These are phyloP conservation scores for Gambusia affinis DNA, from an alignment of 2,113 vertebrate genomes.

Conservation along the genomic window DNA sequence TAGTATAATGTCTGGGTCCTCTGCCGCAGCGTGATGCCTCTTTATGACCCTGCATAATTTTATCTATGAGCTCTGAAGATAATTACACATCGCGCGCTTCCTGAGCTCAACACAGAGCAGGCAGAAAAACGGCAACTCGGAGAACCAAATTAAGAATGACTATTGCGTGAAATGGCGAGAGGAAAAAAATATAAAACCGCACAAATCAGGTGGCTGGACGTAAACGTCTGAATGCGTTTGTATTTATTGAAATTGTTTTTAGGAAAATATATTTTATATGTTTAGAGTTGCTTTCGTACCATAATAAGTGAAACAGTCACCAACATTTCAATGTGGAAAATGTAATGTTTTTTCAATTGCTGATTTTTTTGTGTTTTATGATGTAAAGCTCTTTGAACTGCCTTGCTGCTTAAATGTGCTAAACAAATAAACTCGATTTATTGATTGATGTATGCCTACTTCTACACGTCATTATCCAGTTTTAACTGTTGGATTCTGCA, in stretches of 20 bases:
- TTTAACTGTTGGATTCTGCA: too few species aligned
- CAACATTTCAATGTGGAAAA: too few species aligned
- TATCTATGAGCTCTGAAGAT: background rate
- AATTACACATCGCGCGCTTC: background rate
- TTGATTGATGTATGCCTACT: too few species aligned
- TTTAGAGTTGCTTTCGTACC: too few species aligned
- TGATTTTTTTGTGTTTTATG: too few species aligned
- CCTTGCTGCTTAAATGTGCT: too few species aligned
- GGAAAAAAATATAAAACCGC: background rate
- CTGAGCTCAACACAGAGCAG: background rate
- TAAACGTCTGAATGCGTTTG: background rate
- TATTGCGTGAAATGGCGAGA: background rate
- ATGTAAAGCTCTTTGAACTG: too few species aligned
- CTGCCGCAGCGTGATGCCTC: background rate
- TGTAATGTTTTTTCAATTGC: too few species aligned
- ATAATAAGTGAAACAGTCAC: too few species aligned
- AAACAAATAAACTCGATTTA: too few species aligned
- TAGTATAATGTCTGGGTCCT: background rate
- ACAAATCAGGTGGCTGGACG: background rate
- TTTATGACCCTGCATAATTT: background rate
- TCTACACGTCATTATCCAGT: too few species aligned
- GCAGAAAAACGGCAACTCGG: background rate
- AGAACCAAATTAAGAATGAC: background rate
- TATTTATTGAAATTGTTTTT: background rate
- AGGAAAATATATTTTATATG: too few species aligned